phyloP scores from a whole-genome alignment of 2,113 vertebrate species.

The Ammospiza nelsoni region DNA sequence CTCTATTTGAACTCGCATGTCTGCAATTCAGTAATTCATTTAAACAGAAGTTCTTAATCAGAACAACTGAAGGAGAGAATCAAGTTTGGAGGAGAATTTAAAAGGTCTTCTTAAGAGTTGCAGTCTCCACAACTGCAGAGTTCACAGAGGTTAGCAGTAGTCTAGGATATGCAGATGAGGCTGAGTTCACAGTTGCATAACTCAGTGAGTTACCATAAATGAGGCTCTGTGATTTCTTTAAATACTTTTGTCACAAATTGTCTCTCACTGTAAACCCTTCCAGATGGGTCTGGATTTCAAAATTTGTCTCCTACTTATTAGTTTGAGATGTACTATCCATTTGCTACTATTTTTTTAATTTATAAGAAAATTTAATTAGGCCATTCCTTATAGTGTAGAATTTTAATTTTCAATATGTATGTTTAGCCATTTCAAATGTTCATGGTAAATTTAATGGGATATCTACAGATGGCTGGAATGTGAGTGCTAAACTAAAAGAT shows the following conservation, averaged over 20 bases:
- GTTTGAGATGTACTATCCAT: background rate
- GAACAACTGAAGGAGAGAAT: background rate
- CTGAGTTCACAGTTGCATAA: background rate
- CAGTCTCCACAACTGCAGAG: background rate
- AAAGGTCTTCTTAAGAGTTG: background rate
- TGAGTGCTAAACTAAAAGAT: background rate
- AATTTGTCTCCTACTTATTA: background rate
- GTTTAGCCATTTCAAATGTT: background rate
- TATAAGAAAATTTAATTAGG: background rate
- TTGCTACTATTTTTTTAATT: background rate
- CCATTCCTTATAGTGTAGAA: background rate
- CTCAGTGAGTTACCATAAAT: background rate
- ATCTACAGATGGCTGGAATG: background rate
- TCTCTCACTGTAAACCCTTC: background rate
- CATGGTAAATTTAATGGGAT: background rate
- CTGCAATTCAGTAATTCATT: background rate
- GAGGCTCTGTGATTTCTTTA: background rate
- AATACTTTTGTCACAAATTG: background rate
- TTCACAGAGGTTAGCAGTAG: background rate
- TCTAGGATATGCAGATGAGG: background rate
- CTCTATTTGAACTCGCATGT: background rate
- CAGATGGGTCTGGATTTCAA: background rate
- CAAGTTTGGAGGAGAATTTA: background rate
- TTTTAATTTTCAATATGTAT: background rate
- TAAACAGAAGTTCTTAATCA: background rate